Conservation (phyloP, 2,888 invertebrate species). For the Notocelia uddmanniana region DNA sequence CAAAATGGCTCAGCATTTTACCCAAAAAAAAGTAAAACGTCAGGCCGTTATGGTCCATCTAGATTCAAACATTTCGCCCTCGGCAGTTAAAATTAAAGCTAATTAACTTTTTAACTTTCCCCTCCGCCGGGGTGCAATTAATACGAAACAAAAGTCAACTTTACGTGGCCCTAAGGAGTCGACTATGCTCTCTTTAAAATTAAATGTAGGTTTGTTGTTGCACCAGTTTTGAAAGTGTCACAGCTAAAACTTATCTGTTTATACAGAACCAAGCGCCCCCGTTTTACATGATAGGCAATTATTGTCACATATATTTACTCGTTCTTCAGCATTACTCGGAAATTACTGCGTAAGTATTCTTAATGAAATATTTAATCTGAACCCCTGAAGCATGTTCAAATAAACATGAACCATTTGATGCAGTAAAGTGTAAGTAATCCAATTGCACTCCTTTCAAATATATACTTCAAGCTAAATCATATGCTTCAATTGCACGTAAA, state of each 20-base stretch:
- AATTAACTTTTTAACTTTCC: constrained; percentile 78
- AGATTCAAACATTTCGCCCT: constrained; percentile 59
- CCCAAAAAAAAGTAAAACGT: constrained; percentile 44
- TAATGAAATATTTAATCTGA: too few relatives aligned
- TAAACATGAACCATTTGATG: background rate
- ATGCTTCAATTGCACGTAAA: constrained; percentile 33
- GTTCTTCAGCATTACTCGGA: background rate
- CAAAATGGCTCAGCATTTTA: constrained; percentile 40
- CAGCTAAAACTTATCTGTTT: constrained; percentile 6
- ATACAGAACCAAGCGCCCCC: background rate
- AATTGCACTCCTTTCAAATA: constrained; percentile 3
- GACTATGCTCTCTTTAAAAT: constrained; percentile 53
- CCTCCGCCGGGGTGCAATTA: constrained; percentile 71
- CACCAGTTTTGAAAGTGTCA: constrained; percentile 32
- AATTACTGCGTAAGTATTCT: too few relatives aligned
- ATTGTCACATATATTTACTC: background rate
- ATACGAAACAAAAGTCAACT: constrained; percentile 79
- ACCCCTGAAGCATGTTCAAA: background rate
- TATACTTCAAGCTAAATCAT: constrained; percentile 20
- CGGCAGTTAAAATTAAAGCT: constrained; percentile 77
- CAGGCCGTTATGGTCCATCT: constrained; percentile 57
- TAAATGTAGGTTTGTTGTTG: constrained; percentile 41
- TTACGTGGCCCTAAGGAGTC: constrained; percentile 72
- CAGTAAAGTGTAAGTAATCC: background rate
- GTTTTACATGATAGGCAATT: background rate